A percentile compares a stretch with the other conserved stretches of the same genome.
phyloP scores from a whole-genome alignment of 2,113 vertebrate genomes.

The Corythaeola cristata region DNA sequence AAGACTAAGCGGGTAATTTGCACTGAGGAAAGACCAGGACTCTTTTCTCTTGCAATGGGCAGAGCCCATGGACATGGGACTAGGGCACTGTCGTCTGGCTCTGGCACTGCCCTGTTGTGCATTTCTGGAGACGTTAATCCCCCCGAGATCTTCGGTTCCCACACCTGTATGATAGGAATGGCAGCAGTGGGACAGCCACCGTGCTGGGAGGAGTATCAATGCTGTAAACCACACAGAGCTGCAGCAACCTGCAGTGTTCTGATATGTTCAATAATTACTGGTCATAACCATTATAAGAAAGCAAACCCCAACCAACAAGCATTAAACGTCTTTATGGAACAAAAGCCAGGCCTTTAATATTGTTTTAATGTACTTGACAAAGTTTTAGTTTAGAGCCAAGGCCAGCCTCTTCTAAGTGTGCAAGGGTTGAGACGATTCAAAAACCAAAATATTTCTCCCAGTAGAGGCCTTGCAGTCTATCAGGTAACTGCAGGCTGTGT shows the following conservation, averaged over 20 bases:
- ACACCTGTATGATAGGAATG: background rate
- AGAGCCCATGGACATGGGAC: background rate
- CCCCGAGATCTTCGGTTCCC: background rate
- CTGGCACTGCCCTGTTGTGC: background rate
- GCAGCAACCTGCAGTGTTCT: background rate
- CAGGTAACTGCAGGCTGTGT: slow-evolving; percentile 44
- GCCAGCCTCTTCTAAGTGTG: background rate
- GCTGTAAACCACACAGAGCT: background rate
- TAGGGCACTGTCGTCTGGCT: rapidly evolving
- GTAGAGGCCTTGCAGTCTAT: slow-evolving; percentile 58
- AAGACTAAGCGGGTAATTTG: background rate
- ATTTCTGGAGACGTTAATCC: background rate
- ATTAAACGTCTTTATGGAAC: slow-evolving; percentile 15
- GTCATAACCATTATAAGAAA: background rate
- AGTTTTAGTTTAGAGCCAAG: slow-evolving; percentile 31
- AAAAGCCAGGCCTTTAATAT: slow-evolving; percentile 50
- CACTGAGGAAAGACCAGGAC: background rate
- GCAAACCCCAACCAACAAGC: background rate
- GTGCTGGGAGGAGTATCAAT: background rate
- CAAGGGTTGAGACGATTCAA: slow-evolving; percentile 39
- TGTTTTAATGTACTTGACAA: slow-evolving; percentile 23
- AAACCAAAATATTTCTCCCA: slow-evolving; percentile 62
- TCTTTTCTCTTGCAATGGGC: background rate
- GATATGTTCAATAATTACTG: background rate
- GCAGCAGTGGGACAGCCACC: background rate